Percentiles rank a stretch among this genome's conserved stretches.
phyloP scores from a whole-genome alignment of 2,797 vertebrate species.

The Argentina silus region DNA sequence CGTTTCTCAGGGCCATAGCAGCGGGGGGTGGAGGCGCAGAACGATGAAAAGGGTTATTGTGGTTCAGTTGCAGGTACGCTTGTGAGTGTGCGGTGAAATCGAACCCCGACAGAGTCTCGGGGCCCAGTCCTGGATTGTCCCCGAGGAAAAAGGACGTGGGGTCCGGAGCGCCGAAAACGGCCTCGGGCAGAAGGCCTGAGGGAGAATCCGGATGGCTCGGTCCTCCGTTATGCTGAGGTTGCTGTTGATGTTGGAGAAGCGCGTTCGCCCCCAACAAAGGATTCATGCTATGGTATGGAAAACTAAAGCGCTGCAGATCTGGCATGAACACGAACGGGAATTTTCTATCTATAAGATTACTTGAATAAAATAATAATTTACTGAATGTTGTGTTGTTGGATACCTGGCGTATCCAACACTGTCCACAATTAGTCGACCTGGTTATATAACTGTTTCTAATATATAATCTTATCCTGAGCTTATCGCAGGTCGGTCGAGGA shows the following conservation, averaged over 20 bases:
- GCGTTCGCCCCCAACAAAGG: slow-evolving; percentile 87
- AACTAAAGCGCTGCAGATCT: slow-evolving; percentile 85
- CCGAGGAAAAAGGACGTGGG: slow-evolving; percentile 59
- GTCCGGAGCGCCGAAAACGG: slow-evolving; percentile 65
- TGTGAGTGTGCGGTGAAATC: slow-evolving; percentile 62
- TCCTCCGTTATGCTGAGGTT: slow-evolving; percentile 67
- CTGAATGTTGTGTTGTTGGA: background rate
- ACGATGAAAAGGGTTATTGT: slow-evolving; percentile 60
- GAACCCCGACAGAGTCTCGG: slow-evolving; percentile 56
- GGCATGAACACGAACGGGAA: slow-evolving; percentile 80
- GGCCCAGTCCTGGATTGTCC: slow-evolving; percentile 55
- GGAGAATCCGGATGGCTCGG: slow-evolving; percentile 76
- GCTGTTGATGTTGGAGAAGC: slow-evolving; percentile 81
- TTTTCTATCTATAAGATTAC: slow-evolving; percentile 38
- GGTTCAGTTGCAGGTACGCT: slow-evolving; percentile 48
- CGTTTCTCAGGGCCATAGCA: slow-evolving; percentile 93
- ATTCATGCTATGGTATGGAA: slow-evolving; percentile 88
- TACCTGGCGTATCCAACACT: slow-evolving; percentile 14
- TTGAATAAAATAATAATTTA: slow-evolving; percentile 37
- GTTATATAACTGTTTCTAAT: slow-evolving; percentile 54
- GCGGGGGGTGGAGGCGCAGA: slow-evolving; percentile 74
- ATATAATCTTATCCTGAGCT: slow-evolving; percentile 56
- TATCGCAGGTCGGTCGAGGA: slow-evolving; percentile 49
- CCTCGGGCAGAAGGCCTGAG: slow-evolving; percentile 73
- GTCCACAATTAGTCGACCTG: slow-evolving; percentile 25